Evolutionary conservation across 2,888 invertebrate genomes (phyloP).

Genomic region (Leucophenga maculata): DNA sequence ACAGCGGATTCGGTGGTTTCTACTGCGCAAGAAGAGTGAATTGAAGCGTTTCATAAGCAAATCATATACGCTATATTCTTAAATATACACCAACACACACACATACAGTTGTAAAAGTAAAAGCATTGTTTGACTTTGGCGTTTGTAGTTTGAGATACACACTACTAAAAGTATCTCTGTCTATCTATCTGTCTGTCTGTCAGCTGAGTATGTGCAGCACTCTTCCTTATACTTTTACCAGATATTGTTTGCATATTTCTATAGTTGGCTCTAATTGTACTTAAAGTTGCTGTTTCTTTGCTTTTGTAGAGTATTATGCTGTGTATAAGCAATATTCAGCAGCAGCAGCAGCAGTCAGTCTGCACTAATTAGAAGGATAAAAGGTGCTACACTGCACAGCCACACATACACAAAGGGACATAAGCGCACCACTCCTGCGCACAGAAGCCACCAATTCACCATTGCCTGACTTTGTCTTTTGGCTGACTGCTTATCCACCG

Average conservation of each 20-base stretch:
- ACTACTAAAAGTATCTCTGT: neutral
- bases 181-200: neutral
- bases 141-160: neutral
- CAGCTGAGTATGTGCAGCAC: neutral
- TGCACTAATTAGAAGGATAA: conserved; percentile 65
- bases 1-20: neutral
- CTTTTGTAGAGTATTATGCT: neutral
- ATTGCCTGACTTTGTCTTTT: neutral
- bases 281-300: conserved; percentile 21
- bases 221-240: neutral
- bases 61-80: conserved; percentile 20
- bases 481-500: neutral
- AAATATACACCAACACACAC: neutral
- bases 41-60: conserved; percentile 6
- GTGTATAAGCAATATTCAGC: conserved; percentile 31
- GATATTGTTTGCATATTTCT: neutral
- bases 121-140: neutral
- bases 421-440: conserved; percentile 59
- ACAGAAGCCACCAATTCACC: conserved; percentile 18
- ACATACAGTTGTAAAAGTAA: neutral
- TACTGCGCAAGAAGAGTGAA: neutral
- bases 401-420: conserved; percentile 49
- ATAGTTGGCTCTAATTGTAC: conserved; percentile 30
- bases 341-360: conserved; percentile 46
- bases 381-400: conserved; percentile 57